Conservation (phyloP, 2,888 invertebrate genomes). For the Entomobrya proxima region DNA sequence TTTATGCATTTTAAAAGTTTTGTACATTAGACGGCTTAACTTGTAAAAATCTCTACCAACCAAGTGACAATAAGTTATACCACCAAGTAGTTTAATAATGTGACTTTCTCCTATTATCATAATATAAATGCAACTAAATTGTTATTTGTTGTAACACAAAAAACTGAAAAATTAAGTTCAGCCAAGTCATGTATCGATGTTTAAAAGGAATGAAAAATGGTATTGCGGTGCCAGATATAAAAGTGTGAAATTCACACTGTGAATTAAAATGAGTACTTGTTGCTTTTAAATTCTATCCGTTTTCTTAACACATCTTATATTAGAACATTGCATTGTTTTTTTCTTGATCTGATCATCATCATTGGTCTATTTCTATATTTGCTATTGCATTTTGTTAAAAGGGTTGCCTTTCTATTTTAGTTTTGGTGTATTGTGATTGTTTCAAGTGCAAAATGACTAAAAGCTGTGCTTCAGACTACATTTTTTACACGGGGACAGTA, state of each 20-base stretch:
- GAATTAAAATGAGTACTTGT: no score
- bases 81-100: no score
- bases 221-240: not conserved
- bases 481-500: conserved; percentile 14
- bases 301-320: not conserved
- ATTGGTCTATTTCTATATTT: not conserved
- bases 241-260: not conserved
- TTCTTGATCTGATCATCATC: not conserved
- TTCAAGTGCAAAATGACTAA: conserved; percentile 55
- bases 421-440: conserved; percentile 59
- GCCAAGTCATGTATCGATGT: no score
- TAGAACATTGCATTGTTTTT: not conserved
- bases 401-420: not conserved
- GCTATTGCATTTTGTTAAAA: conserved; percentile 19
- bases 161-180: no score
- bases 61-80: no score
- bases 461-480: conserved; percentile 10
- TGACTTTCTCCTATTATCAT: no score
- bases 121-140: no score
- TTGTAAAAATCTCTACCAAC: no score
- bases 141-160: no score
- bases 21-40: no score
- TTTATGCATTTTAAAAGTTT: not conserved
- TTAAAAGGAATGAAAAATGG: not conserved
- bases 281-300: no score